phyloP scores from a whole-genome alignment of 2,113 vertebrate genomes.

The Pyxicephalus adspersus region DNA sequence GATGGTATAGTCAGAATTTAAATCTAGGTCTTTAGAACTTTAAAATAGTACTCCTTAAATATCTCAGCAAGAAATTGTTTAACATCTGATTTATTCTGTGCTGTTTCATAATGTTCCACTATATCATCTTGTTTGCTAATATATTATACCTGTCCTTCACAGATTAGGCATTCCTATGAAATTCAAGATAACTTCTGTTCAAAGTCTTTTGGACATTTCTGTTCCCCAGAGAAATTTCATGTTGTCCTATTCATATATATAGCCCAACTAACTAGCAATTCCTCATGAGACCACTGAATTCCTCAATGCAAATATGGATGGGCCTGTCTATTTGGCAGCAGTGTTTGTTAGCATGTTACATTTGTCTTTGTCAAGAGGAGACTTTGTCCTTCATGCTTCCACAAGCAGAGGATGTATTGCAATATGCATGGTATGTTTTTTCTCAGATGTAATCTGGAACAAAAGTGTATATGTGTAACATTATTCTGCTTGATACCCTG shows the following conservation, averaged over 20 bases:
- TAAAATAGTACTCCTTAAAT: too few relatives aligned
- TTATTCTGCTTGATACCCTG: slow-evolving; percentile 5
- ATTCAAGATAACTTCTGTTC: neutral
- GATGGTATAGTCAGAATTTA: too few relatives aligned
- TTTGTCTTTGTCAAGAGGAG: slow-evolving; percentile 20
- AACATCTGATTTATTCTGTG: too few relatives aligned
- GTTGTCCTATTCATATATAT: neutral
- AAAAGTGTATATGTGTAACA: neutral
- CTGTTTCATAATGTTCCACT: too few relatives aligned
- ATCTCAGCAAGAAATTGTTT: too few relatives aligned
- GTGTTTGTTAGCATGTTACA: slow-evolving; percentile 11
- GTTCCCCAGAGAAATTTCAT: too few relatives aligned
- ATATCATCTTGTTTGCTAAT: neutral
- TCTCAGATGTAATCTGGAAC: neutral
- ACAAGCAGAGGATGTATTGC: neutral
- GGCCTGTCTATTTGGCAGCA: neutral
- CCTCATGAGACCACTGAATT: neutral
- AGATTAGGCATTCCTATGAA: neutral
- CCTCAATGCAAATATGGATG: neutral
- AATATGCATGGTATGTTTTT: neutral
- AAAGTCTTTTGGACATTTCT: too few relatives aligned
- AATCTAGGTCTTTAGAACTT: too few relatives aligned
- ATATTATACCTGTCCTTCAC: neutral
- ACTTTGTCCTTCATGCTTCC: slow-evolving; percentile 22
- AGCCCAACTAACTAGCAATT: neutral